Evolutionary conservation across 2,797 vertebrate genomes (phyloP).

Genomic region (Lepus oiostolus): DNA sequence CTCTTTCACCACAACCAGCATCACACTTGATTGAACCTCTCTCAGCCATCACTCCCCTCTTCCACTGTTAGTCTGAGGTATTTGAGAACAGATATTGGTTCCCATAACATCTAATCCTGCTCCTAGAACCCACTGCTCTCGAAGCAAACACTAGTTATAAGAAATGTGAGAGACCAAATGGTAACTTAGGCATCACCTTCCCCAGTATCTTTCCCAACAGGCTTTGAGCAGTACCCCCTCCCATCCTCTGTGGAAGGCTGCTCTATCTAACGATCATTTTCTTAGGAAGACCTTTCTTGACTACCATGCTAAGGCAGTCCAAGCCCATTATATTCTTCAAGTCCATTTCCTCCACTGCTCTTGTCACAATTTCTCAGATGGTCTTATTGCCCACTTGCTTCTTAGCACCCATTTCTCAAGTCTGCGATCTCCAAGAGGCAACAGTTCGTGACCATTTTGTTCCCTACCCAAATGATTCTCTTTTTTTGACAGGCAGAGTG

Average conservation of each 20-base stretch:
- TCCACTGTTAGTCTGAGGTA: background rate
- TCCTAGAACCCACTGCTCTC: background rate
- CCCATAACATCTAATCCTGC: background rate
- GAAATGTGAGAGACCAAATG: background rate
- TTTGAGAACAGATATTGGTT: background rate
- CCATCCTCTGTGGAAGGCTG: background rate
- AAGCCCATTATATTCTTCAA: background rate
- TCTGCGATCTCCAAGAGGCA: background rate
- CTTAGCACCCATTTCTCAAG: background rate
- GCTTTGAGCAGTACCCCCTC: background rate
- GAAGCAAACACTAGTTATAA: conserved; percentile 7
- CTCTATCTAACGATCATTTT: background rate
- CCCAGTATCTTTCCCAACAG: background rate
- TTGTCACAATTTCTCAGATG: background rate
- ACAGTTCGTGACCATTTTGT: background rate
- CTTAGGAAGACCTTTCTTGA: background rate
- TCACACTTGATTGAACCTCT: background rate
- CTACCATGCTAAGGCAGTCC: background rate
- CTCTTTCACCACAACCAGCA: background rate
- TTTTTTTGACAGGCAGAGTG: too few species aligned
- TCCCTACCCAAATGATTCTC: background rate
- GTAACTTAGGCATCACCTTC: background rate
- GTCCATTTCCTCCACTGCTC: background rate
- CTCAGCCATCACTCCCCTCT: background rate
- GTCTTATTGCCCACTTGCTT: background rate